Base-by-base conservation (phyloP, 2,888 invertebrate species). In the Drosophila acutilabella region DNA sequence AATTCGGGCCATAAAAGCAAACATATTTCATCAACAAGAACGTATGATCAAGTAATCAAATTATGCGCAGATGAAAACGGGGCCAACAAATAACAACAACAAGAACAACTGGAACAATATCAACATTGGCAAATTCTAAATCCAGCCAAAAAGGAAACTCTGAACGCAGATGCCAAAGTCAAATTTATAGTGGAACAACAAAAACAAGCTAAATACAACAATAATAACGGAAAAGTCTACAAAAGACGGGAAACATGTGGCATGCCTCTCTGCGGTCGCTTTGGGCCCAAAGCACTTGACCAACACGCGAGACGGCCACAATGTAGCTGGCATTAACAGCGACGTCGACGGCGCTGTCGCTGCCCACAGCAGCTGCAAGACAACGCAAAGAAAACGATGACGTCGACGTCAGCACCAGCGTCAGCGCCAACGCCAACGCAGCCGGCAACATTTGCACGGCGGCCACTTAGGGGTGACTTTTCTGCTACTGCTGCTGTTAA, bases 381-480 rank as follows among this genome's bases (percentile, higher is more conserved):
- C 56, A 62, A 56, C 38, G 40, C 58, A 30, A 61, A 26, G 56
- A 20, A 50, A 44, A 56, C 8, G 16, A 38, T 42, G 26, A 36
- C 56, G 38, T 13, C 36, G n/a, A 38, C 47, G 50, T 0, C 62
- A 44, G 53, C 70, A 60, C 0, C 40, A n/a, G 20, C 50, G 41
- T 8, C 62, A 47, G 51, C 70, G 64, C 59, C 65, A 51, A 47
- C 52, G 66, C 56, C 51, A 60, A 53, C 62, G 68, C 75, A 71
- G 66, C 82, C 79, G 81, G 67, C 82, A 78, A 69, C 69, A 71
- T 65, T 74, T 68, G 70, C 73, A 77, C 53, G 62, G 68, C 54
- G 23, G 66, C 54, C 68, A 73, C 59, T 83, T 83, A 81, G 74
- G 89, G 90, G 86, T 90, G 74, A 72, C 72, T 88, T 89, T 72